Conservation (phyloP, 2,888 invertebrate genomes). For the Entomobrya multifasciata region DNA sequence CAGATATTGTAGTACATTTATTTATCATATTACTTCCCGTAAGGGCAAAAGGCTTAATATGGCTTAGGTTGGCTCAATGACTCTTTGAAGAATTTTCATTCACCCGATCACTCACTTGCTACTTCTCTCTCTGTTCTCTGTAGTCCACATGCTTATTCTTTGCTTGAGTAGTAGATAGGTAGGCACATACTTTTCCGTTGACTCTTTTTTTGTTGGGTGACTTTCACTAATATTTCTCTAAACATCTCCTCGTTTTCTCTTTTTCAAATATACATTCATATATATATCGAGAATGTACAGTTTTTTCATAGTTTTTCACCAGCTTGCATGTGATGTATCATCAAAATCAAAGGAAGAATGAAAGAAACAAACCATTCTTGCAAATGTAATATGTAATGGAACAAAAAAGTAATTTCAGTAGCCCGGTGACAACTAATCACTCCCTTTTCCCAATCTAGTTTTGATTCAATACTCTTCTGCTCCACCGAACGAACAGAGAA, state of each 20-base stretch:
- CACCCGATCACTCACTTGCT: conserved; percentile 16
- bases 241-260: too few species aligned
- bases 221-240: too few species aligned
- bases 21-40: conserved; percentile 19
- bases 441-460: neutral
- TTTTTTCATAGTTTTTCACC: conserved; percentile 2
- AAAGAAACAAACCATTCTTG: conserved; percentile 19
- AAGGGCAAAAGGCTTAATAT: conserved; percentile 37
- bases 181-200: neutral
- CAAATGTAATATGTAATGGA: conserved; percentile 11
- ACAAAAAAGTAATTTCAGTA: conserved; percentile 37
- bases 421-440: conserved; percentile 27
- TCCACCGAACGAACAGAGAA: too few species aligned
- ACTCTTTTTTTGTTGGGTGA: neutral
- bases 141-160: too few species aligned
- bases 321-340: conserved; percentile 2
- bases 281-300: neutral
- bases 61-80: conserved; percentile 52
- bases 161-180: too few species aligned
- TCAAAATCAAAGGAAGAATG: neutral
- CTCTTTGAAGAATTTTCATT: conserved; percentile 46
- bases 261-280: too few species aligned
- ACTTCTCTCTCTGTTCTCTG: neutral
- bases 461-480: too few species aligned
- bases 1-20: neutral